These are phyloP conservation scores for Oreochromis tanganicae DNA, from an alignment of 2,113 vertebrate species.

Conservation along the genomic window DNA sequence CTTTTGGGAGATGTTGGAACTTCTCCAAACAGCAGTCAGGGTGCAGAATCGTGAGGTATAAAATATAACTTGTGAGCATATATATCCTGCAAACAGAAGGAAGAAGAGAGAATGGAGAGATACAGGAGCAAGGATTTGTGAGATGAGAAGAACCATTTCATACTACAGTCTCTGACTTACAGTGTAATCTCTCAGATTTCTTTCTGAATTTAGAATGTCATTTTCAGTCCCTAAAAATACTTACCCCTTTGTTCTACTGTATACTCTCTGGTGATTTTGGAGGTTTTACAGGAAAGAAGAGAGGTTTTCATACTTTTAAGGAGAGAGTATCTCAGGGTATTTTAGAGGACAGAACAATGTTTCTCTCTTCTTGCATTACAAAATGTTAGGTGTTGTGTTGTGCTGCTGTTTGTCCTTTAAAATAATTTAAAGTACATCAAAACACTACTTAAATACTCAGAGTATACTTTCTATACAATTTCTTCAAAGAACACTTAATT, in stretches of 20 bases:
- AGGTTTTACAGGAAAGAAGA: not conserved
- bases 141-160: not conserved
- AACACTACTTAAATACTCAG: not conserved
- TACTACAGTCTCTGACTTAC: not conserved
- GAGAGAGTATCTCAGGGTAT: not conserved
- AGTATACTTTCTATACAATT: not conserved
- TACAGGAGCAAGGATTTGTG: not conserved
- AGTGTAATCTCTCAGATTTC: not conserved
- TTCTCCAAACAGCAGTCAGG: not conserved
- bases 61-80: not conserved
- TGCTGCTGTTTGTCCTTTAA: not conserved
- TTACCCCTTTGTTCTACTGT: not conserved
- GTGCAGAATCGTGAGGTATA: not conserved
- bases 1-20: slow-evolving; percentile 18
- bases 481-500: not conserved
- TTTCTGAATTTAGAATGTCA: not conserved
- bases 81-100: not conserved
- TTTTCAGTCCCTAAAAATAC: not conserved
- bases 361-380: not conserved
- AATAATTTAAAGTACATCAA: not conserved
- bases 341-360: not conserved
- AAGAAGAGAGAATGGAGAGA: not conserved
- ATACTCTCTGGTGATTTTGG: not conserved
- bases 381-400: not conserved
- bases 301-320: not conserved